phyloP scores from a whole-genome alignment of 2,888 invertebrate genomes.

The Calliphora vomitoria region DNA sequence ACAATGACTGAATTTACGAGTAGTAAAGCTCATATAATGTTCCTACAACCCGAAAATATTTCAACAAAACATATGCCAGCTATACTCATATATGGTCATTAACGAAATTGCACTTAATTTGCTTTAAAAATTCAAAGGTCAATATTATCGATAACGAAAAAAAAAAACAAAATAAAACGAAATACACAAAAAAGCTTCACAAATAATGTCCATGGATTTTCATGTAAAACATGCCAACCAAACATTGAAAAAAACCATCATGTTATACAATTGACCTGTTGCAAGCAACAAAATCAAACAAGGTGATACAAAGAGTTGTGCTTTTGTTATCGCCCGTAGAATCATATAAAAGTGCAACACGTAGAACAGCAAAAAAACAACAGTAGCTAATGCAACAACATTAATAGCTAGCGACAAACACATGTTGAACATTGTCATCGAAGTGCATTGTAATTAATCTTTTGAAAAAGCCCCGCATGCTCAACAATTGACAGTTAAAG shows the following conservation, averaged over 20 bases:
- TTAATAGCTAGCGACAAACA: constrained; percentile 34
- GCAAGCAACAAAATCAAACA: constrained; percentile 30
- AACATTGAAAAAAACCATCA: constrained; percentile 32
- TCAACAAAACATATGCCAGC: not conserved
- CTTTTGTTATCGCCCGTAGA: constrained; percentile 49
- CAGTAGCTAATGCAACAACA: constrained; percentile 24
- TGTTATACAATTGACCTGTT: constrained; percentile 65
- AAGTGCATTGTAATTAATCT: constrained; percentile 56
- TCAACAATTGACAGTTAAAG: constrained; percentile 22
- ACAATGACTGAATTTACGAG: too few relatives aligned
- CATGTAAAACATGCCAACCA: constrained; percentile 28
- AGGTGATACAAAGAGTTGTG: constrained; percentile 41
- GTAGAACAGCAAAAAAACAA: constrained; percentile 29
- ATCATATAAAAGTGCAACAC: constrained; percentile 25
- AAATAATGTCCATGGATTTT: constrained; percentile 19
- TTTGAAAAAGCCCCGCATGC: constrained; percentile 27
- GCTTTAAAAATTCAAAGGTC: constrained; percentile 37
- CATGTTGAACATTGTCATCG: constrained; percentile 61
- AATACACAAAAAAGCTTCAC: not conserved
- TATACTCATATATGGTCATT: constrained; percentile 58
- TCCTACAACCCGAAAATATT: not conserved
- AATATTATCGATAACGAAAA: constrained; percentile 24
- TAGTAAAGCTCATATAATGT: not conserved
- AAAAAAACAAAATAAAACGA: not conserved
- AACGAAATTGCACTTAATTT: constrained; percentile 56